phyloP scores from a whole-genome alignment of 2,888 invertebrate genomes.

The Chelonus formosanus region DNA sequence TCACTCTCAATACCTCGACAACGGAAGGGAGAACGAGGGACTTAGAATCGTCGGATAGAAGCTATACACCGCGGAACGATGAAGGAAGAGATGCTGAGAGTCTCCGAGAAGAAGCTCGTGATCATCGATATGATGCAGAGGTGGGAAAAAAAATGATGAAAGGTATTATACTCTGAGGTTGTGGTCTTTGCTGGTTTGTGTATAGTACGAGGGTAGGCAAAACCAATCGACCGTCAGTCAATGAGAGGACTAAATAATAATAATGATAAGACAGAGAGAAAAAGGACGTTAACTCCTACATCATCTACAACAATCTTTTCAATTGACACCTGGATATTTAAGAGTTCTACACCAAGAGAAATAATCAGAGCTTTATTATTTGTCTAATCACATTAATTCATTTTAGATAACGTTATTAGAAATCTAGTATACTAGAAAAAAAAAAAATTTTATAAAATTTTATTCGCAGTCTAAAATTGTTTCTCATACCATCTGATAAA shows the following conservation, averaged over 20 bases:
- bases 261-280: conserved; percentile 1
- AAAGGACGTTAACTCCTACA: neutral
- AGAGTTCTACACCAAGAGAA: neutral
- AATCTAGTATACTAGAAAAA: no score
- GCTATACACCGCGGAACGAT: conserved; percentile 29
- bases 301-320: neutral
- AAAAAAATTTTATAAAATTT: no score
- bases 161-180: conserved; percentile 18
- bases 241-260: conserved; percentile 7
- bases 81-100: conserved; percentile 32
- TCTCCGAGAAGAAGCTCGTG: conserved; percentile 32
- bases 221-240: neutral
- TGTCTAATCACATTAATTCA: no score
- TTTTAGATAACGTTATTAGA: no score
- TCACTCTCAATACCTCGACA: conserved; percentile 54
- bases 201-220: no score
- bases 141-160: conserved; percentile 22
- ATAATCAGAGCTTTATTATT: no score
- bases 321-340: neutral
- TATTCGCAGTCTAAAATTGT: no score
- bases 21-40: conserved; percentile 43
- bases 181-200: neutral
- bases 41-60: conserved; percentile 45
- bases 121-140: conserved; percentile 32
- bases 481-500: no score